These are phyloP conservation scores for Melipona quadrifasciata DNA, from an alignment of 1,140 invertebrate genomes.

Conservation along the genomic window DNA sequence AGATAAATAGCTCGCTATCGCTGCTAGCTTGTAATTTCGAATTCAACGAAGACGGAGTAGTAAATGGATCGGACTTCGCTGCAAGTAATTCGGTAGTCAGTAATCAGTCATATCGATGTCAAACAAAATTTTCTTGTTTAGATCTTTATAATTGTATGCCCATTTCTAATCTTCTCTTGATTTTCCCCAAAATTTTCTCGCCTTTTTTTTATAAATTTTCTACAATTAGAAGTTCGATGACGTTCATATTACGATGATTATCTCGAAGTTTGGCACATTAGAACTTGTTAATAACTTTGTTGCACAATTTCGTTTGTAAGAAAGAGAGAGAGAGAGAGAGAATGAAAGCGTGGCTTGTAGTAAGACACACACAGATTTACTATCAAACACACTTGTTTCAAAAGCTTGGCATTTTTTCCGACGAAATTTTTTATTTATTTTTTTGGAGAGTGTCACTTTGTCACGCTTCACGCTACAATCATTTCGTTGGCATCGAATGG, in stretches of 20 bases:
- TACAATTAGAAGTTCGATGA: background rate
- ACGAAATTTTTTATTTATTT: constrained; percentile 32
- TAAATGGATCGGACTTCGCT: too few species aligned
- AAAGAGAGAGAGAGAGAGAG: too few species aligned
- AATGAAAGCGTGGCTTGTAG: background rate
- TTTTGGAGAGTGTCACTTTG: constrained; percentile 30
- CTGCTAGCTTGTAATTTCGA: background rate
- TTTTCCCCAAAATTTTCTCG: too few species aligned
- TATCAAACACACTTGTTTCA: background rate
- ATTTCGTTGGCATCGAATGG: constrained; percentile 3
- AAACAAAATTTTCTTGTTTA: too few species aligned
- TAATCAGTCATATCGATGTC: too few species aligned
- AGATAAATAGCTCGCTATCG: background rate
- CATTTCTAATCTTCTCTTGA: too few species aligned
- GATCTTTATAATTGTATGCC: too few species aligned
- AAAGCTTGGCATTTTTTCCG: background rate
- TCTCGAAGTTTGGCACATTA: background rate
- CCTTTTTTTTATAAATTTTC: too few species aligned
- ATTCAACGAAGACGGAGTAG: background rate
- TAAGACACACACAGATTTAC: background rate
- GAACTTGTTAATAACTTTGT: background rate
- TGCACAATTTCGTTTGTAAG: background rate
- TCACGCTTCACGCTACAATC: constrained; percentile 27
- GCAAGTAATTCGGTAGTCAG: too few species aligned
- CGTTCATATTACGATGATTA: too few species aligned